Conservation (phyloP, 2,888 invertebrate genomes). For the Schizotus pectinicornis region DNA sequence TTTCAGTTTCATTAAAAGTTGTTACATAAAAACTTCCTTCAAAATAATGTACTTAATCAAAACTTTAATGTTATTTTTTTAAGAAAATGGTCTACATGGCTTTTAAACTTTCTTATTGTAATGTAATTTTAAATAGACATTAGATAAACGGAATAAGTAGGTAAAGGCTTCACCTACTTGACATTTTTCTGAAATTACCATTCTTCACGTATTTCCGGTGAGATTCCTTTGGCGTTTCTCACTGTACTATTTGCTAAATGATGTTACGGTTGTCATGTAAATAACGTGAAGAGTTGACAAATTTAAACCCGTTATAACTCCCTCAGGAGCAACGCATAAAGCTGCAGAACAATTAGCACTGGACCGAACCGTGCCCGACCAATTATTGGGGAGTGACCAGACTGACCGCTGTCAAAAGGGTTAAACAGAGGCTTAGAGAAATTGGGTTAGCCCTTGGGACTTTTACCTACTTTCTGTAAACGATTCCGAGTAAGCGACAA, state of each 20-base stretch:
- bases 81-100: too few species aligned
- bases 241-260: not conserved
- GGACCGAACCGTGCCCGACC: slow-evolving; percentile 49
- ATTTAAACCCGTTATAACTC: slow-evolving; percentile 42
- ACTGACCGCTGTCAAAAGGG: slow-evolving; percentile 47
- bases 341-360: slow-evolving; percentile 52
- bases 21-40: too few species aligned
- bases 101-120: too few species aligned
- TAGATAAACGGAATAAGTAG: too few species aligned
- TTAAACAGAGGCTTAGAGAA: slow-evolving; percentile 29
- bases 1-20: too few species aligned
- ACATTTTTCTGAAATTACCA: not conserved
- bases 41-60: too few species aligned
- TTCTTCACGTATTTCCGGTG: not conserved
- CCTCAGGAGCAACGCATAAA: slow-evolving; percentile 39
- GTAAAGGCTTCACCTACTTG: too few species aligned
- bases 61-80: too few species aligned
- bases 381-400: slow-evolving; percentile 53
- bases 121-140: too few species aligned
- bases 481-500: not conserved
- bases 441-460: slow-evolving; percentile 8
- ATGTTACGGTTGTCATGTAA: slow-evolving; percentile 17
- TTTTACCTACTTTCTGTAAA: slow-evolving; percentile 1
- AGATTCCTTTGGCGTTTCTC: not conserved
- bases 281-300: slow-evolving; percentile 46